phyloP scores from a whole-genome alignment of 1,140 invertebrate genomes.

The Brachionus rotundiformis region DNA sequence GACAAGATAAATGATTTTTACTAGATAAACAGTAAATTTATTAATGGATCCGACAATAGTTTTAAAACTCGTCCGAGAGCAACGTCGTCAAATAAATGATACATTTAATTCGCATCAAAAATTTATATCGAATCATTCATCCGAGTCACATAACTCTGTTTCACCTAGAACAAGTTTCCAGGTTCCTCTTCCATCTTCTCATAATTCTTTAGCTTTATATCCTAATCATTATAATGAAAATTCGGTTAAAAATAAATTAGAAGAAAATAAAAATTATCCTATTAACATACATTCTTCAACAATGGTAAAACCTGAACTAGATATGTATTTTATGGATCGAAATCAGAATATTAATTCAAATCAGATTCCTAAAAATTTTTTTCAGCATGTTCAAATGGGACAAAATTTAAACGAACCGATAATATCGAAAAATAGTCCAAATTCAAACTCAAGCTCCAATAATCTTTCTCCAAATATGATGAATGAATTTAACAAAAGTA shows the following conservation, averaged over 20 bases:
- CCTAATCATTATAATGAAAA: background rate
- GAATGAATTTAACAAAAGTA: background rate
- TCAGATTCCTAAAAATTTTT: background rate
- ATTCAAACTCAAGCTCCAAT: too few relatives aligned
- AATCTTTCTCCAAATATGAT: too few relatives aligned
- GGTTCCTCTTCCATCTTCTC: background rate
- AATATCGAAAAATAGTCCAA: too few relatives aligned
- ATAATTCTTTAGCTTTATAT: background rate
- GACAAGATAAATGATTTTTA: too few relatives aligned
- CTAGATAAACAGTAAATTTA: too few relatives aligned
- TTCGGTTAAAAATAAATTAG: background rate
- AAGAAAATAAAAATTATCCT: background rate
- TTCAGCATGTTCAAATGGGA: background rate
- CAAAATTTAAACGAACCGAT: background rate
- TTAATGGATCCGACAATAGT: conserved; percentile 44
- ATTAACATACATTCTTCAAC: background rate
- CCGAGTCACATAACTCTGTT: background rate
- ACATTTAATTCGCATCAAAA: conserved; percentile 9
- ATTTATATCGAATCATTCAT: background rate
- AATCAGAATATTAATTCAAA: background rate
- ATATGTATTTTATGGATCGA: background rate
- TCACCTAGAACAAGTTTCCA: background rate
- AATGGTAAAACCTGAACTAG: background rate
- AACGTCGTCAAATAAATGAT: conserved; percentile 51
- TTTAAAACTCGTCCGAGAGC: conserved; percentile 44